These are phyloP conservation scores for Elgonia sp. DNA, from an alignment of 2,888 invertebrate genomes.

Conservation along the genomic window DNA sequence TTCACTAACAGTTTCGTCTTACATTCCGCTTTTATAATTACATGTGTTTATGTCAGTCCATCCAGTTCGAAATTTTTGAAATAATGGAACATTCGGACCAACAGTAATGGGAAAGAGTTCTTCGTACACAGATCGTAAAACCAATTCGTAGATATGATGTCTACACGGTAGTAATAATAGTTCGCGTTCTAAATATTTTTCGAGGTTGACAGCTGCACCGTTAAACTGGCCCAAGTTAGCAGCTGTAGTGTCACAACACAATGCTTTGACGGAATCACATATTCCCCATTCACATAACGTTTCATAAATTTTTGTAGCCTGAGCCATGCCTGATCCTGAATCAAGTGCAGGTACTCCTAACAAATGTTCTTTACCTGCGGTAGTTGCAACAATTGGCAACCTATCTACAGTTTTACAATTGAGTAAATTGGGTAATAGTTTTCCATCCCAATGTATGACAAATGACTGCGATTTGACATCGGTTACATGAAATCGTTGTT, in stretches of 20 bases:
- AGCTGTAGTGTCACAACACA: constrained; percentile 80
- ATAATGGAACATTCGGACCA: constrained; percentile 36
- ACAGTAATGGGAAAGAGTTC: constrained; percentile 44
- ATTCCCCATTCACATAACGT: constrained; percentile 76
- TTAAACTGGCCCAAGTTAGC: constrained; percentile 78
- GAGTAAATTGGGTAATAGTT: constrained; percentile 41
- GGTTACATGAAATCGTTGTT: constrained; percentile 41
- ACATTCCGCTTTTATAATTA: constrained; percentile 43
- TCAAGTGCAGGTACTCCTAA: constrained; percentile 74
- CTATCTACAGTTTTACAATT: constrained; percentile 17
- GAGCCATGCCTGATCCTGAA: constrained; percentile 69
- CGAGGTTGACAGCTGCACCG: constrained; percentile 75
- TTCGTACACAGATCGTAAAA: constrained; percentile 38
- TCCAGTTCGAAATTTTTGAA: constrained; percentile 9
- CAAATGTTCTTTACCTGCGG: constrained; percentile 38
- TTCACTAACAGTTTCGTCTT: constrained; percentile 43
- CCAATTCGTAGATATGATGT: constrained; percentile 42
- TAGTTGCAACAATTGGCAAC: constrained; percentile 49
- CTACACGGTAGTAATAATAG: constrained; percentile 50
- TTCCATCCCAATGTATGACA: constrained; percentile 57
- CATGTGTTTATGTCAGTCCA: constrained; percentile 20
- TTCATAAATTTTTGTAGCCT: constrained; percentile 73
- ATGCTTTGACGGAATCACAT: constrained; percentile 45
- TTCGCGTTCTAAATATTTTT: constrained; percentile 75
- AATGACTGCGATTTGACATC: constrained; percentile 31